A percentile compares a stretch with the other conserved stretches of the same genome.
These are phyloP conservation scores for Telenomus remus DNA, from an alignment of 1,140 invertebrate genomes.

Conservation along the genomic window DNA sequence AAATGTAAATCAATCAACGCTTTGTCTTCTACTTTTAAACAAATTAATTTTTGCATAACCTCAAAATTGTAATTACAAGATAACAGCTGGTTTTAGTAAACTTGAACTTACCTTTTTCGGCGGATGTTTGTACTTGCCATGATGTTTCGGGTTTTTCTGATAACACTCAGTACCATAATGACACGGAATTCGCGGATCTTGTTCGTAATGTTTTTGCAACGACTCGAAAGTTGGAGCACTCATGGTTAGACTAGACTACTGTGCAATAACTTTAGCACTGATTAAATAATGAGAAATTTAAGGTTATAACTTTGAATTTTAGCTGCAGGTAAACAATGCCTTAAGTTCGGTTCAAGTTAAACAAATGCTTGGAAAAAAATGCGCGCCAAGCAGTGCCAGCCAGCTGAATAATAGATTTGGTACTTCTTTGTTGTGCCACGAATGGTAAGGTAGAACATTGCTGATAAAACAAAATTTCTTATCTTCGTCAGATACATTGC, in stretches of 20 bases:
- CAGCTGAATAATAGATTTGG: background rate
- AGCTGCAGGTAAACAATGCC: background rate
- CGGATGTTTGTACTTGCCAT: conserved; percentile 86
- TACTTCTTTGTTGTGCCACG: too few species aligned
- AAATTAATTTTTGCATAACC: background rate
- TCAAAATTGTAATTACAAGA: background rate
- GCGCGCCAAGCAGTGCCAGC: conserved; percentile 7
- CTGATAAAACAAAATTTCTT: too few species aligned
- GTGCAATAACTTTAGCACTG: background rate
- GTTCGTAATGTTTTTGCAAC: conserved; percentile 54
- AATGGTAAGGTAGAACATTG: too few species aligned
- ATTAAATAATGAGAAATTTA: background rate
- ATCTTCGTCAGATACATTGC: too few species aligned
- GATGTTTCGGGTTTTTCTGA: conserved; percentile 87
- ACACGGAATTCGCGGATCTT: conserved; percentile 78
- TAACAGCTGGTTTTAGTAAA: background rate
- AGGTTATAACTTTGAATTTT: background rate
- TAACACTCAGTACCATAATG: conserved; percentile 89
- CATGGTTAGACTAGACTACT: conserved; percentile 11
- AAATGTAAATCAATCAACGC: too few species aligned
- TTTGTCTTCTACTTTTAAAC: too few species aligned
- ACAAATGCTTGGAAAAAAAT: conserved; percentile 3
- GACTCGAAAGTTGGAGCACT: conserved; percentile 36
- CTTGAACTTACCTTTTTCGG: conserved; percentile 68
- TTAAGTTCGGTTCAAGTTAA: background rate